Percentiles rank a stretch among this genome's conserved stretches.
Conservation (phyloP, 1,140 invertebrate genomes). For the Rhyzopertha dominica region DNA sequence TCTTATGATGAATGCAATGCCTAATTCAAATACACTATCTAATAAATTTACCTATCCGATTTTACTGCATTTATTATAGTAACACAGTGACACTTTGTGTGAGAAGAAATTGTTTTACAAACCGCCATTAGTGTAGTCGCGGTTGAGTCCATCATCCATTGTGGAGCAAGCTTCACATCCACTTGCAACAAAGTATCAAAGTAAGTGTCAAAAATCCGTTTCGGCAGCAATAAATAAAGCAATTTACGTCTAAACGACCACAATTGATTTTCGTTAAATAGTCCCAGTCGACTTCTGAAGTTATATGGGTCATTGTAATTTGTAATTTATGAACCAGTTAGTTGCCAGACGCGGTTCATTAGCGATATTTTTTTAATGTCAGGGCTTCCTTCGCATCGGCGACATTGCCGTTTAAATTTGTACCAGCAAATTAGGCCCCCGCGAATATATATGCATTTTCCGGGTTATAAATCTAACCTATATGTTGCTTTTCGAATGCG, state of each 20-base stretch:
- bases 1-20: no score
- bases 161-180: no score
- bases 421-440: constrained; percentile 18
- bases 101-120: no score
- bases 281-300: constrained; percentile 16
- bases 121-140: no score
- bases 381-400: constrained; percentile 11
- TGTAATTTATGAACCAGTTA: constrained; percentile 23
- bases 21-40: no score
- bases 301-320: constrained; percentile 25
- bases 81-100: no score
- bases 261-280: constrained; percentile 22
- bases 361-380: constrained; percentile 19
- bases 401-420: constrained; percentile 22
- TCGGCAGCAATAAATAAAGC: constrained; percentile 11
- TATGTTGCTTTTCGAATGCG: no score
- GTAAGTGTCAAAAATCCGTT: constrained; percentile 3
- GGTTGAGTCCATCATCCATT: no score
- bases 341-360: constrained; percentile 22
- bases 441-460: constrained; percentile 13
- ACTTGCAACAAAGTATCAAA: no score
- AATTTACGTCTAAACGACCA: constrained; percentile 9
- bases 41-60: no score
- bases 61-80: no score
- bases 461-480: constrained; percentile 25